A percentile compares a stretch with the other conserved stretches of the same genome.
phyloP scores from a whole-genome alignment of 2,113 vertebrate species.

The Malurus melanocephalus region DNA sequence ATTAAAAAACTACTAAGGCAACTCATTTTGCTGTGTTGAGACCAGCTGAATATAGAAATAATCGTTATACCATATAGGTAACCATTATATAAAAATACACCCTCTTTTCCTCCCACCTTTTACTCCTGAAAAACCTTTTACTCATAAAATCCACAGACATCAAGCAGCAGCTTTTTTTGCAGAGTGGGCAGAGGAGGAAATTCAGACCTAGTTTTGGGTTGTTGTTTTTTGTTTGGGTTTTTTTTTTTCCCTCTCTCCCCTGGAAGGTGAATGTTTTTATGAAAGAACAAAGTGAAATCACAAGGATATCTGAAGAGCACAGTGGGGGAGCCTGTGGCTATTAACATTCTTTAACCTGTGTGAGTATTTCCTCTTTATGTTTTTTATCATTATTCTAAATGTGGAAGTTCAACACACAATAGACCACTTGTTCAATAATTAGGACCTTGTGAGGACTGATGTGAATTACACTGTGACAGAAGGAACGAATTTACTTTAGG shows the following conservation, averaged over 20 bases:
- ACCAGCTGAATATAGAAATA: neutral
- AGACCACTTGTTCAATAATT: neutral
- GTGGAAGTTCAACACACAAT: neutral
- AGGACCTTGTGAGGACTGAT: neutral
- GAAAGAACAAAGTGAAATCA: neutral
- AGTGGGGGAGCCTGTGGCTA: neutral
- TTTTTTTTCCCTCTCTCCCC: neutral
- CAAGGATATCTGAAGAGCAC: neutral
- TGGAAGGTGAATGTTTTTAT: neutral
- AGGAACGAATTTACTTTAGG: neutral
- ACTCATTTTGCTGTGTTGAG: neutral
- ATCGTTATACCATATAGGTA: neutral
- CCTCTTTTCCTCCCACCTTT: neutral
- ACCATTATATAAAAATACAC: neutral
- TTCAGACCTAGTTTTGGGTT: neutral
- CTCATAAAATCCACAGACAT: neutral
- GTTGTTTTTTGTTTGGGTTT: fast-evolving
- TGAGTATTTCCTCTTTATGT: neutral
- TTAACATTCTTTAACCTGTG: neutral
- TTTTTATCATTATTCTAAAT: neutral
- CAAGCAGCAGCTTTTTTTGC: neutral
- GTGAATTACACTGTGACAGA: neutral
- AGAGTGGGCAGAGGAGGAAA: fast-evolving
- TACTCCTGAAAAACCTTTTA: neutral
- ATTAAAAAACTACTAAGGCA: neutral